Conservation (phyloP, 92 coral and sea anemone species). For the Montipora capitata region DNA sequence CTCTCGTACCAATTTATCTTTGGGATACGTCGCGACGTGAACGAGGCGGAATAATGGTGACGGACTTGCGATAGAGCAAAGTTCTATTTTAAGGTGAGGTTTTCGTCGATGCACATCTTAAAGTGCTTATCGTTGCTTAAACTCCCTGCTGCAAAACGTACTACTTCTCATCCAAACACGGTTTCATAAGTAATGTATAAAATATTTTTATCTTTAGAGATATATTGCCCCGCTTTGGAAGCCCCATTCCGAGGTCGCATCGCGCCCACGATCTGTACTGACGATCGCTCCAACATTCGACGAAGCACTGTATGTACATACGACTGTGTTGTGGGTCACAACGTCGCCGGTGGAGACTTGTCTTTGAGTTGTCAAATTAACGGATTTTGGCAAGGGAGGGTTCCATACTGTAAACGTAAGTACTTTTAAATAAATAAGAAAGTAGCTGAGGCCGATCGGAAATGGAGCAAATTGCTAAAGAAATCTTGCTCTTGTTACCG, state of each 20-base stretch:
- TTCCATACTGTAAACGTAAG: conserved; percentile 97
- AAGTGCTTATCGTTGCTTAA: too few species aligned
- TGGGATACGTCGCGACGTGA: too few species aligned
- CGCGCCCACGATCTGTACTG: conserved; percentile 74
- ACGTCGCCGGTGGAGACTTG: conserved; percentile 73
- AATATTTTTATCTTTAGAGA: conserved; percentile 68
- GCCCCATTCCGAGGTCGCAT: conserved; percentile 91
- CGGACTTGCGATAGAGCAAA: too few species aligned
- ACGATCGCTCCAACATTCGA: conserved; percentile 84
- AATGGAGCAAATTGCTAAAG: too few species aligned
- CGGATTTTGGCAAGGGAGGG: conserved; percentile 89
- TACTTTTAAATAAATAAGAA: not conserved
- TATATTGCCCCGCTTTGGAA: conserved; percentile 92
- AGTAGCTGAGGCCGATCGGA: too few species aligned
- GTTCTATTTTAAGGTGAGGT: too few species aligned
- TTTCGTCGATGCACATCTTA: too few species aligned
- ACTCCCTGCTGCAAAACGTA: too few species aligned
- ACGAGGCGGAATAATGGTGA: too few species aligned
- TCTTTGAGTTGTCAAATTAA: conserved; percentile 83
- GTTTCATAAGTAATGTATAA: not conserved
- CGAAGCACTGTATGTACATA: conserved; percentile 89
- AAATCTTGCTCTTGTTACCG: too few species aligned
- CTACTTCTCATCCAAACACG: too few species aligned
- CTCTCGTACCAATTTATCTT: too few species aligned
- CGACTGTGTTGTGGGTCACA: conserved; percentile 85